Percentiles rank a stretch among this genome's conserved stretches.
phyloP scores from a whole-genome alignment of 1,140 invertebrate genomes.

The Drosophila watanabei region DNA sequence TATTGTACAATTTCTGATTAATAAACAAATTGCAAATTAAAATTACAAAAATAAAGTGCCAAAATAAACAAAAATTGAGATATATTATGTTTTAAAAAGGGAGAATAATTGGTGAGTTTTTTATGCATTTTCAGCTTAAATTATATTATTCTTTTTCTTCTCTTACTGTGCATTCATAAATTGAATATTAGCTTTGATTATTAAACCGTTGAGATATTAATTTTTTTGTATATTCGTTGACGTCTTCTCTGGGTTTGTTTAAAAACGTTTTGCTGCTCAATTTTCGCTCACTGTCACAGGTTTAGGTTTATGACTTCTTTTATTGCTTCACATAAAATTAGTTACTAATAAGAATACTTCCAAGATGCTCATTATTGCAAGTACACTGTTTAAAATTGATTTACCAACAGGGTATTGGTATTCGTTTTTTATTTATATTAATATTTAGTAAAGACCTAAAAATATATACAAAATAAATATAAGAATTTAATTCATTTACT shows the following conservation, averaged over 20 bases:
- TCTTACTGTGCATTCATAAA: not conserved
- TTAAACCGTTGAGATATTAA: constrained; percentile 2
- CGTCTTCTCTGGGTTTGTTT: not conserved
- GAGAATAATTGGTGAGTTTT: too few species aligned
- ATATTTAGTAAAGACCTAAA: too few species aligned
- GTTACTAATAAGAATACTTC: not conserved
- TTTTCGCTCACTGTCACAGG: not conserved
- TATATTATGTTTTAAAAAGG: not conserved
- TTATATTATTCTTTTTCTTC: not conserved
- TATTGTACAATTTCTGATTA: constrained; percentile 65
- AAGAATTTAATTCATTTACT: too few species aligned
- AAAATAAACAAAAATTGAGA: constrained; percentile 55
- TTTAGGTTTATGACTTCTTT: not conserved
- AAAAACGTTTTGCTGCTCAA: not conserved
- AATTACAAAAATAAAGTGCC: constrained; percentile 70
- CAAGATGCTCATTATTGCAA: not conserved
- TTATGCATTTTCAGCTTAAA: too few species aligned
- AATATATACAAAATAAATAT: too few species aligned
- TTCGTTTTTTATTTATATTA: too few species aligned
- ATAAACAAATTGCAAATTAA: constrained; percentile 67
- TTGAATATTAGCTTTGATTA: constrained; percentile 1
- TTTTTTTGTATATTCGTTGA: not conserved
- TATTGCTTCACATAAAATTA: not conserved
- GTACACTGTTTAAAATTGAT: not conserved
- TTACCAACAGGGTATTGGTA: too few species aligned